Base-by-base conservation (phyloP, 1,140 invertebrate species). In the Drosophila dunni region DNA sequence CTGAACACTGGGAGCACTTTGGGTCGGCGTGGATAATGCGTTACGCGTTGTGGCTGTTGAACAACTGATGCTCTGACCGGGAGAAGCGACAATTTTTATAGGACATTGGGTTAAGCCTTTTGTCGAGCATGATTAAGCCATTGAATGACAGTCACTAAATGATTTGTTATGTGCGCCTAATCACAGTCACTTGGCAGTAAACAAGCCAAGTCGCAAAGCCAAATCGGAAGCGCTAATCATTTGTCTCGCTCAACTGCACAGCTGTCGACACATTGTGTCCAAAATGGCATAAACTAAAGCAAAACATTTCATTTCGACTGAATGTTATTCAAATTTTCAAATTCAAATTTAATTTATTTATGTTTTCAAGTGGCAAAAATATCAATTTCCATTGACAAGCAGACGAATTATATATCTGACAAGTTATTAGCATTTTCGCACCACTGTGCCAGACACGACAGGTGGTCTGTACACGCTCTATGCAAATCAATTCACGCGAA, bases 111-210 rank as follows among this genome's bases (percentile, higher is more conserved):
- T 48, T 7, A 53, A 50, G 65, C 53, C 60, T 81, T 81, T 60
- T 64, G 61, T 64, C 8, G 38, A 65, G 67, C 63, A 36, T 69
- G 84, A 88, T 88, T 88, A 73, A 73, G 70, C 63, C 24, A 70
- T 77, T 78, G 84, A 89, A 58, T 82, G 84, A 89, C 84, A 78
- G 81, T 29, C 69, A 62, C 84, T 90, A 89, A 89, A 77, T 84
- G 84, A 89, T 89, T 89, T 89, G 84, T 89, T 89, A 75, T 89
- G 78, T 80, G 72, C 76, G 51, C 44, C 73, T 71, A 79, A 54
- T 68, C 38, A 24, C 58, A 36, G 46, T 8, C 33, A 38, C 5
- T 24, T 48, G 17, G 20, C n/a, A 29, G 50, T 74, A 77, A 84
- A 84, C 81, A 80, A 70, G 72, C 60, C 38, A 45, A 48, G 50